Conservation (phyloP, 2,888 invertebrate species). For the Euplagia quadripunctaria region DNA sequence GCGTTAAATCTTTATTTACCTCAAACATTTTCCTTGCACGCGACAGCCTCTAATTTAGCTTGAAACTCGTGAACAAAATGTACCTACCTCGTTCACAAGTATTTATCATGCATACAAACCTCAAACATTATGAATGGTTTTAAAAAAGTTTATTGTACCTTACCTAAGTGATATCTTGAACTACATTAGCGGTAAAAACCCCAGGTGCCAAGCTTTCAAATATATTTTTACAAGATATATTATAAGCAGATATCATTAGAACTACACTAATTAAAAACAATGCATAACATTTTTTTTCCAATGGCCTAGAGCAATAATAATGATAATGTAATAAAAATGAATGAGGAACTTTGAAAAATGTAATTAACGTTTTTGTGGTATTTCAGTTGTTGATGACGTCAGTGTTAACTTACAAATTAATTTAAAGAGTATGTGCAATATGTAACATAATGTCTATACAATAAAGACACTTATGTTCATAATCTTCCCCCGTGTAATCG, state of each 20-base stretch:
- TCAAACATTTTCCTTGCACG: conserved; percentile 2
- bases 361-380: not conserved
- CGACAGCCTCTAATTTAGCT: not conserved
- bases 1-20: not conserved
- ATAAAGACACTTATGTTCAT: not conserved
- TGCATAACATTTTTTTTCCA: not conserved
- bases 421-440: too few species aligned
- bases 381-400: not conserved
- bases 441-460: not conserved
- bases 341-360: not conserved
- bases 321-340: not conserved
- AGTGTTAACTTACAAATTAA: not conserved
- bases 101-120: not conserved
- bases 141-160: not conserved
- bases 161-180: not conserved
- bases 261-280: too few species aligned
- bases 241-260: too few species aligned
- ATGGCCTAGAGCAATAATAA: not conserved
- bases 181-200: not conserved
- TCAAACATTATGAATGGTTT: not conserved
- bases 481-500: not conserved
- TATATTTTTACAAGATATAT: too few species aligned
- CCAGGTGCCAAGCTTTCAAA: not conserved
- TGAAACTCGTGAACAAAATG: not conserved
- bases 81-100: not conserved